phyloP scores from a whole-genome alignment of 2,113 vertebrate species.

The Acrocephalus kingi region DNA sequence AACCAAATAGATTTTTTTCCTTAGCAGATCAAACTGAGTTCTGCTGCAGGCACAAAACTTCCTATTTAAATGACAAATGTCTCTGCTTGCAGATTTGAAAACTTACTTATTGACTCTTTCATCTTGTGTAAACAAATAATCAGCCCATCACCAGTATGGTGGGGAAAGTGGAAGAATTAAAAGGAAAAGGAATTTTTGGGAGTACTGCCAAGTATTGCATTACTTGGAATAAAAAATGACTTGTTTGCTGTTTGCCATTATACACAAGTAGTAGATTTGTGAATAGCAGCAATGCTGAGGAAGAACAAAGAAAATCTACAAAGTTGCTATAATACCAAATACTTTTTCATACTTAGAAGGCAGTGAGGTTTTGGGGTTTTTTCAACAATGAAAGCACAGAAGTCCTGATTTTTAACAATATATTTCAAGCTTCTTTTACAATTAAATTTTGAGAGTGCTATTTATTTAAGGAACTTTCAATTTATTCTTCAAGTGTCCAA shows the following conservation, averaged over 20 bases:
- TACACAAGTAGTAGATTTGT: background rate
- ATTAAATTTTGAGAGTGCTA: background rate
- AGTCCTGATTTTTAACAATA: background rate
- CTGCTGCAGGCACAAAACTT: slow-evolving; percentile 71
- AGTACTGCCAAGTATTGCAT: slow-evolving; percentile 56
- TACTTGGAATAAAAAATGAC: slow-evolving; percentile 47
- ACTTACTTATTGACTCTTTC: slow-evolving; percentile 67
- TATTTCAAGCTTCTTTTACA: background rate
- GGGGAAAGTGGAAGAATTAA: slow-evolving; percentile 19
- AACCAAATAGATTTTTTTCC: slow-evolving; percentile 72
- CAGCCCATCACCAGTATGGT: slow-evolving; percentile 20
- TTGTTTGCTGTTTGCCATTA: slow-evolving; percentile 45
- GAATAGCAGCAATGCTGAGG: background rate
- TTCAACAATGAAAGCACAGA: background rate
- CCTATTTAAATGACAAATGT: slow-evolving; percentile 78
- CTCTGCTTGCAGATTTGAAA: slow-evolving; percentile 55
- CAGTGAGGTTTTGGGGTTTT: background rate
- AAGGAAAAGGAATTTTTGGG: slow-evolving; percentile 26
- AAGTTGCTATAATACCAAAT: background rate
- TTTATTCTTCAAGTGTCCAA: background rate
- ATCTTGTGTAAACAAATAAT: slow-evolving; percentile 71
- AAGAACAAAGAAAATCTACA: slow-evolving; percentile 49
- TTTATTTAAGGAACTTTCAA: background rate
- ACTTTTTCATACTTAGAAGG: background rate
- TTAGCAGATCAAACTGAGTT: slow-evolving; percentile 67